phyloP scores from a whole-genome alignment of 2,113 vertebrate genomes.

The Alligator mississippiensis region DNA sequence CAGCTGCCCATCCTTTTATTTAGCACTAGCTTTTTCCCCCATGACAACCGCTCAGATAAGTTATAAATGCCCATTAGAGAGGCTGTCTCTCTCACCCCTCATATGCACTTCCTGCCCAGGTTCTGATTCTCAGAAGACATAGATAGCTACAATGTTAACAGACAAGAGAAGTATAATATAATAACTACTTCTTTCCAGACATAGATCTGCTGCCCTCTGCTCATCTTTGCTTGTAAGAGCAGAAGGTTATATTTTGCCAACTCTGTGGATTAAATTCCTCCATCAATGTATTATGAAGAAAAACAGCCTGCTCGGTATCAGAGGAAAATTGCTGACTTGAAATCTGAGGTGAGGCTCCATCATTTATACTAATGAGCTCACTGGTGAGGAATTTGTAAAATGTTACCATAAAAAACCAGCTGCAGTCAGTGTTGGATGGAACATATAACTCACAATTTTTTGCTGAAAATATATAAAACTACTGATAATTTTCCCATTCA shows the following conservation, averaged over 20 bases:
- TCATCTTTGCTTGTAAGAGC: not conserved
- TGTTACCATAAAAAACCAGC: constrained; percentile 54
- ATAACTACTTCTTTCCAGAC: constrained; percentile 1
- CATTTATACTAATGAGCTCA: constrained; percentile 68
- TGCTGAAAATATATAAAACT: constrained; percentile 37
- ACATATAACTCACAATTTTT: constrained; percentile 6
- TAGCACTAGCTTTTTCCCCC: not conserved
- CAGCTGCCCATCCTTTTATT: not conserved
- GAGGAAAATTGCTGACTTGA: constrained; percentile 63
- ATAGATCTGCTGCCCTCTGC: not conserved
- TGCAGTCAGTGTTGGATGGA: constrained; percentile 45
- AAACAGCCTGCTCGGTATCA: constrained; percentile 34
- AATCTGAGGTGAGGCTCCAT: constrained; percentile 52
- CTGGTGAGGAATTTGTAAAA: constrained; percentile 52
- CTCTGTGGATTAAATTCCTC: constrained; percentile 34
- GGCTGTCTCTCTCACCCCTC: not conserved
- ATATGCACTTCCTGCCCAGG: not conserved
- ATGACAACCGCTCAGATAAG: not conserved
- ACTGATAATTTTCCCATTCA: constrained; percentile 24
- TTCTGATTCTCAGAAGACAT: not conserved
- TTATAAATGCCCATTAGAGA: not conserved
- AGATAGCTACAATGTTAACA: not conserved
- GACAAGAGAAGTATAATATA: not conserved
- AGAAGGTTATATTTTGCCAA: constrained; percentile 22
- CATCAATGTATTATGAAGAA: not conserved